These are phyloP conservation scores for Leiothrix lutea DNA, from an alignment of 2,113 vertebrate genomes.

Conservation along the genomic window DNA sequence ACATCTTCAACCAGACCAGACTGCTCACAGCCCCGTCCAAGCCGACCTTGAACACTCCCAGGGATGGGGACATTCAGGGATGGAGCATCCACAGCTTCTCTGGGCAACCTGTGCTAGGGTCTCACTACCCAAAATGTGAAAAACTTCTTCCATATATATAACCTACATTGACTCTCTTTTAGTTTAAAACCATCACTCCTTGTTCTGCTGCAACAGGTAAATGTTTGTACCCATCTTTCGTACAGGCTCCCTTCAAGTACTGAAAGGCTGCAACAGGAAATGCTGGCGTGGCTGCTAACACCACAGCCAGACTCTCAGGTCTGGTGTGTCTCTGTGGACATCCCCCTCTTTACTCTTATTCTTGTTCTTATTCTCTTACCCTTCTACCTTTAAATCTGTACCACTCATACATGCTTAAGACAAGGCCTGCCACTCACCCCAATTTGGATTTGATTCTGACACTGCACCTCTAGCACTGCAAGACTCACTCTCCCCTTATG, in stretches of 20 bases:
- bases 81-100: not conserved
- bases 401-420: not conserved
- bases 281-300: not conserved
- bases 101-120: not conserved
- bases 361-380: not conserved
- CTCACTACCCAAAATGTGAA: not conserved
- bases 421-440: not conserved
- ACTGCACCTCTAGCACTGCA: not conserved
- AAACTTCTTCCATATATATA: not conserved
- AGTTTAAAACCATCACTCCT: not conserved
- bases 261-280: not conserved
- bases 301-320: not conserved
- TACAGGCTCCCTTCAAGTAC: not conserved
- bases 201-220: not conserved
- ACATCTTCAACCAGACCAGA: not conserved
- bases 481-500: not conserved
- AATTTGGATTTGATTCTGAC: not conserved
- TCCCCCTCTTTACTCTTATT: not conserved
- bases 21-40: not conserved
- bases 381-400: not conserved
- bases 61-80: no score
- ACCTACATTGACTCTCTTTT: not conserved
- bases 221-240: rapidly evolving
- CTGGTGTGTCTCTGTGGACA: not conserved
- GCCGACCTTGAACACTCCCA: not conserved